These are phyloP conservation scores for Trinorchestia longiramus DNA, from an alignment of 1,140 invertebrate species.

Conservation along the genomic window DNA sequence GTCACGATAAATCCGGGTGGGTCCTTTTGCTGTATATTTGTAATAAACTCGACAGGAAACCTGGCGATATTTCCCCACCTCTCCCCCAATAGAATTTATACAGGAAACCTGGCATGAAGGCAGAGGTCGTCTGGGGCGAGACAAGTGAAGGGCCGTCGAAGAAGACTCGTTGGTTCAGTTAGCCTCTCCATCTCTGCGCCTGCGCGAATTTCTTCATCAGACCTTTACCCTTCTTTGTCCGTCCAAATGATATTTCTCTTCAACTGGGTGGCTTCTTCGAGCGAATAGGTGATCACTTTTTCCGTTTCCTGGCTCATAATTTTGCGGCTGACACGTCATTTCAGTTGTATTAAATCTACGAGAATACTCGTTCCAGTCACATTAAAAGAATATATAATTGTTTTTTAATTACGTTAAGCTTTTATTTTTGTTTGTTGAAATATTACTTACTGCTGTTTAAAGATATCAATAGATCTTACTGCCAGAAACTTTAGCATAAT, in stretches of 20 bases:
- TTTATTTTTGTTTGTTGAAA: no score
- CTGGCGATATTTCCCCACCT: background rate
- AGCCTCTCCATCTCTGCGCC: background rate
- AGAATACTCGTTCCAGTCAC: background rate
- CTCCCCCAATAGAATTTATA: background rate
- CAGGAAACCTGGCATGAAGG: background rate
- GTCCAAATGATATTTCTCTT: background rate
- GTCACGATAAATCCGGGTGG: background rate
- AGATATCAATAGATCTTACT: no score
- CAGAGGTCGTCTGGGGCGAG: background rate
- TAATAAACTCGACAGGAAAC: background rate
- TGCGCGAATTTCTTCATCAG: background rate
- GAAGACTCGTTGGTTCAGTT: background rate
- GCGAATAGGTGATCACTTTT: background rate
- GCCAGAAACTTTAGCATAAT: no score
- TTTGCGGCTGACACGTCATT: background rate
- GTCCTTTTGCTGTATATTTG: background rate
- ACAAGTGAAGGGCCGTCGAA: conserved; percentile 5
- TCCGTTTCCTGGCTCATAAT: background rate
- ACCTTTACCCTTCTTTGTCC: conserved; percentile 6
- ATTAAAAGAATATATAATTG: background rate
- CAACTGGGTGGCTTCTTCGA: background rate
- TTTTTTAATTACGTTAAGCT: background rate
- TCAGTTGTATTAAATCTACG: background rate
- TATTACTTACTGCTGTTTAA: no score